Conservation (phyloP, 92 coral and sea anemone genomes). For the Palythoa grandiflora region DNA sequence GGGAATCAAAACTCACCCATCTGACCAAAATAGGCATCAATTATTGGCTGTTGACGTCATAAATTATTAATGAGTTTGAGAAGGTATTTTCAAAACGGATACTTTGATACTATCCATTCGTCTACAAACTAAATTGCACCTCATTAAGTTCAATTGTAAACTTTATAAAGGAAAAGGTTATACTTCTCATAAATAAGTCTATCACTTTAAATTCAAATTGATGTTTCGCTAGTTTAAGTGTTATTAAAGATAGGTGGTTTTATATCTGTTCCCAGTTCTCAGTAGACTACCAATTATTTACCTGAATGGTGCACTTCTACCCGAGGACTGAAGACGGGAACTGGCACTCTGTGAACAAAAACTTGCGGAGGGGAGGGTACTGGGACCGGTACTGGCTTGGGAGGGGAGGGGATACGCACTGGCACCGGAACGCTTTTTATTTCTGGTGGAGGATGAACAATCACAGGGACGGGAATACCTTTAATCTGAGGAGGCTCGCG, state of each 20-base stretch:
- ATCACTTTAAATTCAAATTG: too few relatives aligned
- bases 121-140: too few relatives aligned
- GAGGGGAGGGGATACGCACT: slow-evolving; percentile 75
- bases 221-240: too few relatives aligned
- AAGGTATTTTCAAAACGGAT: too few relatives aligned
- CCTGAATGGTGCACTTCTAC: slow-evolving; percentile 36
- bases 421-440: slow-evolving; percentile 69
- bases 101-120: too few relatives aligned
- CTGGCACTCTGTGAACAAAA: slow-evolving; percentile 77
- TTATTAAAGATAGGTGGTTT: not conserved
- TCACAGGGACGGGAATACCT: slow-evolving; percentile 79
- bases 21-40: too few relatives aligned
- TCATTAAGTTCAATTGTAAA: too few relatives aligned
- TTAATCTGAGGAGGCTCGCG: slow-evolving; percentile 79
- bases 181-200: too few relatives aligned
- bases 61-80: too few relatives aligned
- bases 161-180: too few relatives aligned
- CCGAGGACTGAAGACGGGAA: slow-evolving; percentile 71
- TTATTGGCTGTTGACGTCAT: too few relatives aligned
- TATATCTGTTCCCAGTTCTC: not conserved
- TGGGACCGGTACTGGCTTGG: slow-evolving; percentile 74
- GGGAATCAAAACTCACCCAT: too few relatives aligned
- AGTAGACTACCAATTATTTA: not conserved
- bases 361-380: slow-evolving; percentile 80
- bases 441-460: slow-evolving; percentile 74